Evolutionary conservation across 2,888 invertebrate genomes (phyloP).

Genomic region (Mechanitis messenoides): DNA sequence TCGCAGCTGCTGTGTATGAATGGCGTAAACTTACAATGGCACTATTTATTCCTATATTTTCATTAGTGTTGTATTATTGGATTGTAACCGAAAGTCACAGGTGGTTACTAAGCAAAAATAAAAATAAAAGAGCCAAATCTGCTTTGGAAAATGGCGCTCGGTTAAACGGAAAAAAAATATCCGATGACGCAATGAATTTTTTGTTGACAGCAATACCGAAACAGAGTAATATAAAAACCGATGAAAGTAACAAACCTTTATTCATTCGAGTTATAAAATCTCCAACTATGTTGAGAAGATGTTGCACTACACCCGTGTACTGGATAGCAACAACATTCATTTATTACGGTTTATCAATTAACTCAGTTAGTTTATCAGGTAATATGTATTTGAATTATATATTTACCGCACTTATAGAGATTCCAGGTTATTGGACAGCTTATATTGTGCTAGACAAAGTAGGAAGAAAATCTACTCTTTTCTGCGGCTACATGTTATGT

Average conservation of each 20-base stretch:
- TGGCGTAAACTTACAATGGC: constrained; percentile 82
- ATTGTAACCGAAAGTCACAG: constrained; percentile 83
- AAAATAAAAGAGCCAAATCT: constrained; percentile 76
- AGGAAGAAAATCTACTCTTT: constrained; percentile 70
- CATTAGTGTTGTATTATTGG: constrained; percentile 81
- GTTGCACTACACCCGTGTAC: constrained; percentile 82
- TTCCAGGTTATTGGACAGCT: constrained; percentile 82
- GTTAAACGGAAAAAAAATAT: constrained; percentile 75
- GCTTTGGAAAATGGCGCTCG: constrained; percentile 78
- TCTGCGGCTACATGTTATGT: constrained; percentile 60
- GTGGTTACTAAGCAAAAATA: constrained; percentile 84
- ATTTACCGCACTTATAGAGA: constrained; percentile 79
- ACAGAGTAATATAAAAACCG: constrained; percentile 36
- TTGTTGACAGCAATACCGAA: constrained; percentile 50
- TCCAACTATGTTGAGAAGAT: constrained; percentile 73
- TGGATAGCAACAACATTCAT: constrained; percentile 88
- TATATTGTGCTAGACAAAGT: constrained; percentile 78
- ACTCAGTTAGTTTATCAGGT: constrained; percentile 84
- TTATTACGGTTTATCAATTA: constrained; percentile 87
- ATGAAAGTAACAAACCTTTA: constrained; percentile 37
- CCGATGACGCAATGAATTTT: constrained; percentile 60
- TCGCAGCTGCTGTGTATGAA: constrained; percentile 80
- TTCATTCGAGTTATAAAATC: constrained; percentile 70
- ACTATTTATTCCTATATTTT: constrained; percentile 80
- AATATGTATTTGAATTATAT: constrained; percentile 87